A percentile compares a stretch with the other conserved stretches of the same genome.
phyloP scores from a whole-genome alignment of 2,888 invertebrate species.

The Lithophane leautieri region DNA sequence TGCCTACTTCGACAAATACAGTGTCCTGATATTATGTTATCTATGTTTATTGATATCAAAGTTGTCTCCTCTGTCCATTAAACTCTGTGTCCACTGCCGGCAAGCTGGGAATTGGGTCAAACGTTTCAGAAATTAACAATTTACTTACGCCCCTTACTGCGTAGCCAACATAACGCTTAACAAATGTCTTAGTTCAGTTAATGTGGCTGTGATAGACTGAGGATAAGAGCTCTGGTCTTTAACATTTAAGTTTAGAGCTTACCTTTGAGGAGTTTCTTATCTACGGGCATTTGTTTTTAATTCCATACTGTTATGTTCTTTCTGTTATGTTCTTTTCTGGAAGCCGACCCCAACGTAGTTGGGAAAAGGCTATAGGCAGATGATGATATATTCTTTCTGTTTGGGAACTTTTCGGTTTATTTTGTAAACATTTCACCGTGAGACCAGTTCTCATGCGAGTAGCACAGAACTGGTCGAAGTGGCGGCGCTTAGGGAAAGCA shows the following conservation, averaged over 20 bases:
- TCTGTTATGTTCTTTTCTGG: no score
- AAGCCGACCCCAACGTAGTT: no score
- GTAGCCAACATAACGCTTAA: constrained; percentile 58
- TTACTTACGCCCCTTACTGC: constrained; percentile 72
- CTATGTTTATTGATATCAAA: neutral
- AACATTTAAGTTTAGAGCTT: neutral
- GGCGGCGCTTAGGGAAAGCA: no score
- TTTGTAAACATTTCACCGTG: no score
- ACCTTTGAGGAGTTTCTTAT: no score
- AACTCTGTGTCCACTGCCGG: constrained; percentile 68
- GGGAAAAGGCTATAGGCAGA: no score
- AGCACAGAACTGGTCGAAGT: no score
- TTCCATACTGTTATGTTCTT: neutral
- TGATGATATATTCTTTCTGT: no score
- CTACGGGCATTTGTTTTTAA: neutral
- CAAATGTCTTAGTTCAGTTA: constrained; percentile 49
- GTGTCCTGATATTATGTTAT: neutral
- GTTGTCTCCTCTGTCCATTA: constrained; percentile 28
- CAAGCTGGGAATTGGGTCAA: constrained; percentile 76
- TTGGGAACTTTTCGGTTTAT: neutral
- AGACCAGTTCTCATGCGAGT: no score
- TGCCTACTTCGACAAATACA: neutral
- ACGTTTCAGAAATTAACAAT: constrained; percentile 82
- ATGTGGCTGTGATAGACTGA: constrained; percentile 29
- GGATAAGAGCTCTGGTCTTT: neutral